Evolutionary conservation across 2,797 vertebrate species (phyloP).

Genomic region (Crocidura indochinensis): DNA sequence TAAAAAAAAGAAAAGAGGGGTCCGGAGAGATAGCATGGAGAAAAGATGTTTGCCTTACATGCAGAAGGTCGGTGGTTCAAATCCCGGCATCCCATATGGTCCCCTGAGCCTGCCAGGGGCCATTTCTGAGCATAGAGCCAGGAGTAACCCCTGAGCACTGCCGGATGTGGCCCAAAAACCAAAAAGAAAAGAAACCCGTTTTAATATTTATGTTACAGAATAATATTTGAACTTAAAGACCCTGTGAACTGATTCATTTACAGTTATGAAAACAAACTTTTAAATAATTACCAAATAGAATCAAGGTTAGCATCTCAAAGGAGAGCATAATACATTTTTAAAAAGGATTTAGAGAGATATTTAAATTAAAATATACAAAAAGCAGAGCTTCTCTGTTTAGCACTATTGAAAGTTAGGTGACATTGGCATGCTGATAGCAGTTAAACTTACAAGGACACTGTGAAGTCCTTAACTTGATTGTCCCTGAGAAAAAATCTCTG

Average conservation of each 20-base stretch:
- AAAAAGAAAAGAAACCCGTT: not conserved
- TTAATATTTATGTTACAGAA: not conserved
- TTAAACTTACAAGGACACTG: constrained; percentile 13
- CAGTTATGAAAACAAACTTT: not conserved
- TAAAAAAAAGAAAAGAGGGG: too few species aligned
- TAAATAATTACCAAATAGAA: not conserved
- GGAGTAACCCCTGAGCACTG: too few species aligned
- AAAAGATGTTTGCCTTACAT: too few species aligned
- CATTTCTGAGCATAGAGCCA: too few species aligned
- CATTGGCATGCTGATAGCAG: not conserved
- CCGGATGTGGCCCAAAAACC: too few species aligned
- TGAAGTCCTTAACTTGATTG: constrained; percentile 39
- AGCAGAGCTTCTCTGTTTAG: not conserved
- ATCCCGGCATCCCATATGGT: too few species aligned
- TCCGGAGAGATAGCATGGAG: too few species aligned
- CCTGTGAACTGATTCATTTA: not conserved
- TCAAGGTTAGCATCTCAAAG: not conserved
- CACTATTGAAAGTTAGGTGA: not conserved
- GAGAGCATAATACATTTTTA: not conserved
- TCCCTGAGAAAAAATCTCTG: constrained; percentile 43
- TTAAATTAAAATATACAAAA: not conserved
- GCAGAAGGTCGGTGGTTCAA: too few species aligned
- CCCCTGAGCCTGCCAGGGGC: too few species aligned
- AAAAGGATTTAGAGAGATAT: not conserved
- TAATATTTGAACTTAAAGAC: not conserved